These are phyloP conservation scores for Eulemur rubriventer DNA, from an alignment of 2,797 vertebrate genomes.

Conservation along the genomic window DNA sequence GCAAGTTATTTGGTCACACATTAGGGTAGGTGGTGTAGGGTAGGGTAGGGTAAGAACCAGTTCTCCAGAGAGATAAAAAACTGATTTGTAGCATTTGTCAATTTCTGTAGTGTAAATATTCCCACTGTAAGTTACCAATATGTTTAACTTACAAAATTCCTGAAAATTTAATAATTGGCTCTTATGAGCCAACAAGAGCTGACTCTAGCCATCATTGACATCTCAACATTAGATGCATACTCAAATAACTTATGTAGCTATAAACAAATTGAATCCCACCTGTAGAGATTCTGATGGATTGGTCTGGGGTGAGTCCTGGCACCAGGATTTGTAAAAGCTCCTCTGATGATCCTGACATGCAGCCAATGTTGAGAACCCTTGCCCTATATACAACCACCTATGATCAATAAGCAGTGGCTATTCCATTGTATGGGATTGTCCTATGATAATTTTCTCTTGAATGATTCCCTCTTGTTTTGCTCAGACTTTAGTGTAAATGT, in stretches of 20 bases:
- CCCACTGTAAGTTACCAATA: background rate
- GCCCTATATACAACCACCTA: background rate
- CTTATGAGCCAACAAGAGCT: background rate
- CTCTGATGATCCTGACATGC: background rate
- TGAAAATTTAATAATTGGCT: background rate
- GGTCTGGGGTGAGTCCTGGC: background rate
- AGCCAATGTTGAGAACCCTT: background rate
- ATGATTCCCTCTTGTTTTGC: background rate
- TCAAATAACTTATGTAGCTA: background rate
- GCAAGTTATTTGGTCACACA: background rate
- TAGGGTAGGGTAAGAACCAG: too few species aligned
- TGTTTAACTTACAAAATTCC: background rate
- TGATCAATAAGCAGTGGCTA: background rate
- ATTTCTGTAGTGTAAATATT: background rate
- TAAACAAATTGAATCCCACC: background rate
- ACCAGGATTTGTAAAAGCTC: background rate
- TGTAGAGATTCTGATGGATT: background rate
- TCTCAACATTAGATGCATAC: background rate
- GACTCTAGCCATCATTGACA: background rate
- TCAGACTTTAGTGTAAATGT: background rate
- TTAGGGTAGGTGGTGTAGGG: background rate
- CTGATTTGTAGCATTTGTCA: background rate
- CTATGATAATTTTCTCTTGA: background rate
- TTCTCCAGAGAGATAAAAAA: background rate
- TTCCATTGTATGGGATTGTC: background rate